Conservation (phyloP, 1,140 invertebrate species). For the Drosophila pallidifrons region DNA sequence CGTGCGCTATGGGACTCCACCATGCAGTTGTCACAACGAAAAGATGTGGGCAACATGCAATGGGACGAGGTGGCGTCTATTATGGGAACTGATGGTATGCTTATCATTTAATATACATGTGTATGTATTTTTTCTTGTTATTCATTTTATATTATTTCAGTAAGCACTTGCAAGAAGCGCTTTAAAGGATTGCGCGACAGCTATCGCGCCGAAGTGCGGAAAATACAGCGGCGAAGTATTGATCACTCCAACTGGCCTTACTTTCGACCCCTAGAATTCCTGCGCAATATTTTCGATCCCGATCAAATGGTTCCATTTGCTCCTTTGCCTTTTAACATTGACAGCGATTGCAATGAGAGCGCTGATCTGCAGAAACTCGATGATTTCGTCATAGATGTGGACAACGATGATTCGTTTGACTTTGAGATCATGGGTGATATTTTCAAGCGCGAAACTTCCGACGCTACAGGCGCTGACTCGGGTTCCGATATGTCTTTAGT, state of each 20-base stretch:
- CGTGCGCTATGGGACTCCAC: slow-evolving; percentile 64
- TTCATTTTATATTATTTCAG: slow-evolving; percentile 22
- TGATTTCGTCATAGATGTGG: slow-evolving; percentile 65
- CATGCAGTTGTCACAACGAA: slow-evolving; percentile 46
- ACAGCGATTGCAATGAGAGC: background rate
- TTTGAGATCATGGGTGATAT: slow-evolving; percentile 73
- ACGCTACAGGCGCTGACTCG: slow-evolving; percentile 41
- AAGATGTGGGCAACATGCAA: slow-evolving; percentile 43
- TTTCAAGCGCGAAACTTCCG: slow-evolving; percentile 54
- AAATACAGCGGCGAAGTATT: slow-evolving; percentile 55
- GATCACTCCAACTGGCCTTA: slow-evolving; percentile 56
- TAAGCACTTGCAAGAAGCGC: slow-evolving; percentile 55
- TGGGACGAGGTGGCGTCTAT: slow-evolving; percentile 54
- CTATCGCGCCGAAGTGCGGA: slow-evolving; percentile 66
- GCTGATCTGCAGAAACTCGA: slow-evolving; percentile 30
- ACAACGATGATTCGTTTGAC: slow-evolving; percentile 70
- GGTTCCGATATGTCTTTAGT: slow-evolving; percentile 45
- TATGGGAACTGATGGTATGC: slow-evolving; percentile 59
- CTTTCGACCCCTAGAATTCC: slow-evolving; percentile 62
- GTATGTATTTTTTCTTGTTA: background rate
- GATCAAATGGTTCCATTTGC: slow-evolving; percentile 42
- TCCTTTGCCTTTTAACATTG: slow-evolving; percentile 24
- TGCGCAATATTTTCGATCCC: slow-evolving; percentile 68
- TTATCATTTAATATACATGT: background rate
- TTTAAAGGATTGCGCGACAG: slow-evolving; percentile 64